Percentiles rank a stretch among this genome's conserved stretches.
These are phyloP conservation scores for Tetanocera ferruginea DNA, from an alignment of 2,888 invertebrate species.

Conservation along the genomic window DNA sequence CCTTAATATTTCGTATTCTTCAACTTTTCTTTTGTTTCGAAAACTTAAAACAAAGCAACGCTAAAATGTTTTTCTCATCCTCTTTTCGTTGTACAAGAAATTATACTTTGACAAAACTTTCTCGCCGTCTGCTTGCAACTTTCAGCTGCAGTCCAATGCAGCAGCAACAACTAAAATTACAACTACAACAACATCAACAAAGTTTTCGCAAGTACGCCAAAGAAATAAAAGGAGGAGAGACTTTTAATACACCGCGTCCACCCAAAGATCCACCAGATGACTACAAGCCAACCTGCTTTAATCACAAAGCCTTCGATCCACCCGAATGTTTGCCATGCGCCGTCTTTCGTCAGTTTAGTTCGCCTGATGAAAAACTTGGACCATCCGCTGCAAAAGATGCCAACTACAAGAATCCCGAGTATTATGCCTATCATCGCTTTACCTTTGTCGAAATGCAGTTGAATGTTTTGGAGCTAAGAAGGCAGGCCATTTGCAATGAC, in stretches of 20 bases:
- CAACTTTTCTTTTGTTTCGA: no score
- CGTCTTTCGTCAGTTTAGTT: slow-evolving; percentile 56
- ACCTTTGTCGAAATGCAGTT: slow-evolving; percentile 55
- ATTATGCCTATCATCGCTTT: slow-evolving; percentile 64
- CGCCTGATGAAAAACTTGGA: slow-evolving; percentile 56
- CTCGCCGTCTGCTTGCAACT: background rate
- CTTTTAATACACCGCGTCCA: slow-evolving; percentile 56
- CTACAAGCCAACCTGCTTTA: slow-evolving; percentile 55
- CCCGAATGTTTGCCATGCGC: slow-evolving; percentile 52
- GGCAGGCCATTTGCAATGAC: slow-evolving; percentile 43
- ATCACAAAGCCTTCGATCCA: slow-evolving; percentile 52
- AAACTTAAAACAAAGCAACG: background rate
- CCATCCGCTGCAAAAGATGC: slow-evolving; percentile 57
- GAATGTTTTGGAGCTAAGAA: slow-evolving; percentile 52
- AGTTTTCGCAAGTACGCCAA: background rate
- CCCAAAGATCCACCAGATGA: slow-evolving; percentile 63
- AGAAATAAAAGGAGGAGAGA: slow-evolving; percentile 26
- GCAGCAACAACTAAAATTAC: background rate
- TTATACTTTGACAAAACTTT: background rate
- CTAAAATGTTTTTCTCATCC: background rate
- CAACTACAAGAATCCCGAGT: slow-evolving; percentile 61
- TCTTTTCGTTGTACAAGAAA: background rate
- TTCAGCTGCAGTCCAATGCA: background rate
- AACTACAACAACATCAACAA: background rate
- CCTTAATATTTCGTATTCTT: no score